A percentile compares a stretch with the other conserved stretches of the same genome.
Conservation (phyloP, 2,797 vertebrate species). For the Linurgus olivaceus region DNA sequence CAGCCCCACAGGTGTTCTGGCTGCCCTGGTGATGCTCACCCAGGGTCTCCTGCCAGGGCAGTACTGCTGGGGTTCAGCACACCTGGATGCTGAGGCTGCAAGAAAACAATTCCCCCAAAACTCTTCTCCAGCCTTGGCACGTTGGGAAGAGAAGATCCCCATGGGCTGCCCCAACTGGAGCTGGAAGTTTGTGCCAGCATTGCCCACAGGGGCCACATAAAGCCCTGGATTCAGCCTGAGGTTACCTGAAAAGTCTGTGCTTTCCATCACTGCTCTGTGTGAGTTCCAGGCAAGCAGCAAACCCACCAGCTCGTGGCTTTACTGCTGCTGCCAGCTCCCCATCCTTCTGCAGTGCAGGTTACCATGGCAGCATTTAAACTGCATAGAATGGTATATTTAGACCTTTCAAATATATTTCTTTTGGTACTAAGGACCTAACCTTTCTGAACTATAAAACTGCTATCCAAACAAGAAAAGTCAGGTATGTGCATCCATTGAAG, state of each 20-base stretch:
- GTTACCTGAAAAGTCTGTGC: not conserved
- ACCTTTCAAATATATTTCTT: not conserved
- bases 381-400: not conserved
- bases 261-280: accelerated
- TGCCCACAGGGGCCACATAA: accelerated
- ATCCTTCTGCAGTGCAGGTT: not conserved
- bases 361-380: not conserved
- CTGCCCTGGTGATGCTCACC: not conserved
- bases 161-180: accelerated
- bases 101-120: not conserved
- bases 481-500: not conserved
- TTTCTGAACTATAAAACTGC: not conserved
- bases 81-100: not conserved
- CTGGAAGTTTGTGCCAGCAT: not conserved
- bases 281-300: not conserved
- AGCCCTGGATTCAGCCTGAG: accelerated
- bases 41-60: accelerated
- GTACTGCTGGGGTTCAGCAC: not conserved
- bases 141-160: not conserved
- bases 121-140: accelerated
- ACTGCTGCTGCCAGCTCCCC: not conserved
- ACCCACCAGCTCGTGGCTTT: not conserved
- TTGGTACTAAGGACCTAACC: not conserved
- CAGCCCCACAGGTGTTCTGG: accelerated
- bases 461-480: not conserved